Evolutionary conservation across 2,797 vertebrate genomes (phyloP).

Genomic region (Oreochromis mossambicus): DNA sequence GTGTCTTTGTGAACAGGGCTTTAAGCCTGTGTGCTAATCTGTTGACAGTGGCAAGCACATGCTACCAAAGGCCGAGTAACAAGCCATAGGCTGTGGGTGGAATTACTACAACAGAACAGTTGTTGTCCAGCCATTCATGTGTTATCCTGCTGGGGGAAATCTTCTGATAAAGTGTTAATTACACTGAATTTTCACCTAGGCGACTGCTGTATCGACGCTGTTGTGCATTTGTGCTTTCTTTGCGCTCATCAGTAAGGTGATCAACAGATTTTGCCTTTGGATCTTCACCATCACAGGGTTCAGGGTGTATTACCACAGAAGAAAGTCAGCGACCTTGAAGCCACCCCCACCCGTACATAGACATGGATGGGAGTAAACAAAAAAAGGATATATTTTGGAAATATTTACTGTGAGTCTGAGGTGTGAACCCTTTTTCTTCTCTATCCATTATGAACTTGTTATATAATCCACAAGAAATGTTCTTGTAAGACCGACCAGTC

Average conservation of each 20-base stretch:
- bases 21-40: constrained; percentile 70
- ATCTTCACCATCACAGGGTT: not conserved
- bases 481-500: not conserved
- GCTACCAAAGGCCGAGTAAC: constrained; percentile 54
- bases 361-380: not conserved
- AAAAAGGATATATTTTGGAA: not conserved
- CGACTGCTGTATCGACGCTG: not conserved
- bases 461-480: not conserved
- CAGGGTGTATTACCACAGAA: not conserved
- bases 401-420: not conserved
- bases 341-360: fast-evolving
- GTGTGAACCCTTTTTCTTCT: not conserved
- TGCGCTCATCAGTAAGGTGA: not conserved
- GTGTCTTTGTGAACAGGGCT: constrained; percentile 63
- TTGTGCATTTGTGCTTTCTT: not conserved
- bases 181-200: not conserved
- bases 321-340: not conserved
- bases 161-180: not conserved
- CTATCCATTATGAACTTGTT: not conserved
- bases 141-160: constrained; percentile 18
- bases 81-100: constrained; percentile 46
- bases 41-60: constrained; percentile 65
- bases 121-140: constrained; percentile 39
- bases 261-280: constrained; percentile 13
- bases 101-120: constrained; percentile 48